phyloP scores from a whole-genome alignment of 2,113 vertebrate species.

The Ailurus styani region DNA sequence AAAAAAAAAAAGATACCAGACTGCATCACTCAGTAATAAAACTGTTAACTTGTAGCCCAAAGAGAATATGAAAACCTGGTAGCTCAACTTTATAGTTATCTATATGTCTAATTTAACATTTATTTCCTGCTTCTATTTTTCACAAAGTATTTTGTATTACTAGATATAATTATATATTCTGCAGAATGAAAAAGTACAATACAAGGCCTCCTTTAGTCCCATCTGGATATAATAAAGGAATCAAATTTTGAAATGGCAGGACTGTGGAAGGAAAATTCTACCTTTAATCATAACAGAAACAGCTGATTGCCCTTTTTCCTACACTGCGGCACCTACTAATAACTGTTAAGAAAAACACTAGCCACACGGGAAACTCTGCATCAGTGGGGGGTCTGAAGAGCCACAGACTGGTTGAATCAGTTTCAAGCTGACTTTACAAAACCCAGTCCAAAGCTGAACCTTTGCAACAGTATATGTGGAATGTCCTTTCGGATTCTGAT shows the following conservation, averaged over 20 bases:
- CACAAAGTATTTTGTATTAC: constrained; percentile 57
- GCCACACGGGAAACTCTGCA: constrained; percentile 12
- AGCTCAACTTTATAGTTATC: constrained; percentile 29
- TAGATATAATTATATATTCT: constrained; percentile 60
- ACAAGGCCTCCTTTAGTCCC: constrained; percentile 50
- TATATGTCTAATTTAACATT: constrained; percentile 57
- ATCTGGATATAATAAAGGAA: constrained; percentile 74
- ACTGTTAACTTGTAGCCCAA: constrained; percentile 47
- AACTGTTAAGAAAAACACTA: constrained; percentile 14
- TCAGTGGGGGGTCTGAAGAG: constrained; percentile 28
- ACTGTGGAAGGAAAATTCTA: constrained; percentile 64
- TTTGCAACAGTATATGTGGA: not conserved
- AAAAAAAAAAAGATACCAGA: not conserved
- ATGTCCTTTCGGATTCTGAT: constrained; percentile 36
- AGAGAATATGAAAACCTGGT: constrained; percentile 27
- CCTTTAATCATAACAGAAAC: constrained; percentile 65
- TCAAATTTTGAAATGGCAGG: constrained; percentile 36
- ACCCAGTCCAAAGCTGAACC: constrained; percentile 20
- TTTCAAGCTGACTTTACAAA: constrained; percentile 64
- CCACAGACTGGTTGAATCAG: constrained; percentile 10
- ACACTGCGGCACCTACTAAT: constrained; percentile 41
- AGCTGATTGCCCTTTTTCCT: constrained; percentile 38
- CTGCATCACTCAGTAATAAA: constrained; percentile 70
- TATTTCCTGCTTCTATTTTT: constrained; percentile 64
- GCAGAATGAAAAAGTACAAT: constrained; percentile 54